Evolutionary conservation across 2,797 vertebrate genomes (phyloP).

Genomic region (Chromobotia macracanthus): DNA sequence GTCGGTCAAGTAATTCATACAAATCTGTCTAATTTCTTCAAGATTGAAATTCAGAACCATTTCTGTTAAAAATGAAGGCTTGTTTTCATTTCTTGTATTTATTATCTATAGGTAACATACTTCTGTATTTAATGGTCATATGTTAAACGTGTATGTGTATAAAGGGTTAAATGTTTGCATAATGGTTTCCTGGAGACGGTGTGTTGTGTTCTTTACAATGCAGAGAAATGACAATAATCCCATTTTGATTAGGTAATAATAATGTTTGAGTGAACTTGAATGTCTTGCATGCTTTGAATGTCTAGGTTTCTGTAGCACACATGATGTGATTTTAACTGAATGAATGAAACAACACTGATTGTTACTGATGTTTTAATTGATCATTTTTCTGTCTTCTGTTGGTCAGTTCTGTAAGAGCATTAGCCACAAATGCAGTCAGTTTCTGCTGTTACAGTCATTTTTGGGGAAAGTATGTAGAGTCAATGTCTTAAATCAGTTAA

Average conservation of each 20-base stretch:
- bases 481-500: background rate
- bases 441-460: background rate
- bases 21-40: background rate
- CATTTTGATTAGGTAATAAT: background rate
- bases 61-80: background rate
- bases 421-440: background rate
- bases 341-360: background rate
- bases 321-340: background rate
- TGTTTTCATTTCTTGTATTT: background rate
- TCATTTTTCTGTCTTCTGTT: background rate
- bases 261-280: background rate
- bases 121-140: too few relatives aligned
- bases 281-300: background rate
- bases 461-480: conserved; percentile 2
- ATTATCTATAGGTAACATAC: background rate
- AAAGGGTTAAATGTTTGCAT: background rate
- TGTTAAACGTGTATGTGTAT: background rate
- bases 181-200: background rate
- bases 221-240: background rate
- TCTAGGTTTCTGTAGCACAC: background rate
- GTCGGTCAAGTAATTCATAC: background rate
- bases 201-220: background rate
- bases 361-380: background rate
- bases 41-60: background rate
- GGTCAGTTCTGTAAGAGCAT: background rate